Conservation (phyloP, 1,140 invertebrate species). For the Hylaeus anthracinus region DNA sequence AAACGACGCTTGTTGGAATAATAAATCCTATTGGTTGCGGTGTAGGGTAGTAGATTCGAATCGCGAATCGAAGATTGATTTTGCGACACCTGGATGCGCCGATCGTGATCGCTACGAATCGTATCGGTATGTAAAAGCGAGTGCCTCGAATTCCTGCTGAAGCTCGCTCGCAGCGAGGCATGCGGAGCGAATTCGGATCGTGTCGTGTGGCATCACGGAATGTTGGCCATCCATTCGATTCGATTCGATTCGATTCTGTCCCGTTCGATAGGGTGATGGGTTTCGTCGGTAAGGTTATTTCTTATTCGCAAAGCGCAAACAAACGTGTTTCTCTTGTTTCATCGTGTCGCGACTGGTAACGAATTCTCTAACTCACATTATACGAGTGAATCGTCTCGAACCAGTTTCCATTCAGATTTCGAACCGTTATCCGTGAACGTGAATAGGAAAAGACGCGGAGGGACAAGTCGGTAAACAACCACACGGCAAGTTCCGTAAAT, state of each 20-base stretch:
- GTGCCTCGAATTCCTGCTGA: constrained; percentile 52
- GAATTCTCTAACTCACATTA: no score
- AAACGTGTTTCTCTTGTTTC: no score
- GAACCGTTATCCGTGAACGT: background rate
- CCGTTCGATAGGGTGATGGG: no score
- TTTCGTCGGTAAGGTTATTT: no score
- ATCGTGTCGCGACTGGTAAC: no score
- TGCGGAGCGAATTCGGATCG: constrained; percentile 32
- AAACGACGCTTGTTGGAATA: constrained; percentile 30
- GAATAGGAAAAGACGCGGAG: no score
- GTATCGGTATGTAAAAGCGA: constrained; percentile 50
- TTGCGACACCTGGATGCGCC: no score
- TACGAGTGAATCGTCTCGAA: no score
- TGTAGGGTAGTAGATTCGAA: constrained; percentile 52
- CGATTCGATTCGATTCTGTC: no score
- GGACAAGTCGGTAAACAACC: background rate
- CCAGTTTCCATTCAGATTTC: no score
- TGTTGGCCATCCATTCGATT: constrained; percentile 24
- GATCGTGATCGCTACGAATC: constrained; percentile 44
- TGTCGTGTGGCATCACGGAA: constrained; percentile 38
- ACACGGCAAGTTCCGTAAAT: no score
- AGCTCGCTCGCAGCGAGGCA: constrained; percentile 15
- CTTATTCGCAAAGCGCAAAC: no score
- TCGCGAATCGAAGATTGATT: constrained; percentile 45
- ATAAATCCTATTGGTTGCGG: constrained; percentile 26